Evolutionary conservation across 1,140 invertebrate genomes (phyloP).

Genomic region (Ctenoplectra terminalis): DNA sequence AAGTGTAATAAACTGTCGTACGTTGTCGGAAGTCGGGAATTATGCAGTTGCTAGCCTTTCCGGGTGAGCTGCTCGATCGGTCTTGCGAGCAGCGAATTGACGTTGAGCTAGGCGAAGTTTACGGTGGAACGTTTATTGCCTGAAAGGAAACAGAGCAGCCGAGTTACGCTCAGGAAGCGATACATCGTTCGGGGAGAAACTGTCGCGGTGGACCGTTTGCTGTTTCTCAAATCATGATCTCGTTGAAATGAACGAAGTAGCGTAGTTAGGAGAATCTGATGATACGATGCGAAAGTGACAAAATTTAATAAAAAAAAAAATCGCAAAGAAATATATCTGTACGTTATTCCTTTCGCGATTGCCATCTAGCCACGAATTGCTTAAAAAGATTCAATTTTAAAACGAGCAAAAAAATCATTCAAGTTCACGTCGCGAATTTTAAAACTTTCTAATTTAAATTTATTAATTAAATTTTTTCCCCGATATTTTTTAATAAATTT

Average conservation of each 20-base stretch:
- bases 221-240: conserved; percentile 1
- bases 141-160: conserved; percentile 4
- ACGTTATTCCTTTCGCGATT: no score
- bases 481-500: no score
- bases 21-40: background rate
- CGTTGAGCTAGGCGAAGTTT: conserved; percentile 19
- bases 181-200: background rate
- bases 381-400: no score
- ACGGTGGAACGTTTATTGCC: background rate
- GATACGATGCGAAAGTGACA: background rate
- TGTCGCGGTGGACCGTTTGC: background rate
- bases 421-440: no score
- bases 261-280: background rate
- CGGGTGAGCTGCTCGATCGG: background rate
- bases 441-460: no score
- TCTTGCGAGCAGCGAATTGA: background rate
- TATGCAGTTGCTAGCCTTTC: background rate
- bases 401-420: no score
- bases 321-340: no score
- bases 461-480: no score
- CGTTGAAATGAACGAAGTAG: background rate
- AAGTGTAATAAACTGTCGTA: background rate
- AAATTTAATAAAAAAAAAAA: no score
- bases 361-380: no score
- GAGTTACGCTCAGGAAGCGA: conserved; percentile 6